These are phyloP conservation scores for Palloptera scutellata DNA, from an alignment of 2,888 invertebrate species.

Conservation along the genomic window DNA sequence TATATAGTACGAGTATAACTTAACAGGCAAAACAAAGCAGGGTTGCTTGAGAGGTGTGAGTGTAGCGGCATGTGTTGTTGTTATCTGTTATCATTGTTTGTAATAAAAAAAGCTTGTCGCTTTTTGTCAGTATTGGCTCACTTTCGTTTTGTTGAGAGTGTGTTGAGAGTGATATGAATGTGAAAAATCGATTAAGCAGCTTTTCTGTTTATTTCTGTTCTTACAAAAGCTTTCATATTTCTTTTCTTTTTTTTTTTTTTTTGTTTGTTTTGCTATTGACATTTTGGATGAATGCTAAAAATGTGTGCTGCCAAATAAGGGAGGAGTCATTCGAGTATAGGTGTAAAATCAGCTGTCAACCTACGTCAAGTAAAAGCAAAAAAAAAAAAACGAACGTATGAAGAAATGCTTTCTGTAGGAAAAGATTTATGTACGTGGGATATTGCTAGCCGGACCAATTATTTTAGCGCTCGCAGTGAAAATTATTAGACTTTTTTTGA, in stretches of 20 bases:
- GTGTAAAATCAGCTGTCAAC: slow-evolving; percentile 55
- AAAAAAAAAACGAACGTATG: not conserved
- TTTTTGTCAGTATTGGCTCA: slow-evolving; percentile 4
- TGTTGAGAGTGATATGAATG: slow-evolving; percentile 34
- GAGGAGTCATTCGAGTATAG: not conserved
- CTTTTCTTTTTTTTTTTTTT: slow-evolving; percentile 6
- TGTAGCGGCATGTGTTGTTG: not conserved
- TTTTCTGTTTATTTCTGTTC: slow-evolving; percentile 33
- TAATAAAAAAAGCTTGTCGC: not conserved
- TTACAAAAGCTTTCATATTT: too few species aligned
- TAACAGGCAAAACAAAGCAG: slow-evolving; percentile 19
- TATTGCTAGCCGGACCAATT: too few species aligned
- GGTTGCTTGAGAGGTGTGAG: not conserved
- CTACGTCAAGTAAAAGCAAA: slow-evolving; percentile 47
- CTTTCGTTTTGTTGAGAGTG: slow-evolving; percentile 20
- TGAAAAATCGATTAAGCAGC: slow-evolving; percentile 49
- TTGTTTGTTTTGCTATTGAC: not conserved
- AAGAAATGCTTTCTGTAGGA: too few species aligned
- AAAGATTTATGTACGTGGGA: too few species aligned
- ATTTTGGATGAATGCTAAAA: not conserved
- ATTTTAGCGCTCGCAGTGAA: too few species aligned
- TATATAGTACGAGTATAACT: slow-evolving; percentile 47
- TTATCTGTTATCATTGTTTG: too few species aligned
- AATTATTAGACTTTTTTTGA: too few species aligned
- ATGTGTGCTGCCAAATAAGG: not conserved